Base-by-base conservation (phyloP, 37 sponge, comb jelly and placozoan genomes). In the Geodia barretti region DNA sequence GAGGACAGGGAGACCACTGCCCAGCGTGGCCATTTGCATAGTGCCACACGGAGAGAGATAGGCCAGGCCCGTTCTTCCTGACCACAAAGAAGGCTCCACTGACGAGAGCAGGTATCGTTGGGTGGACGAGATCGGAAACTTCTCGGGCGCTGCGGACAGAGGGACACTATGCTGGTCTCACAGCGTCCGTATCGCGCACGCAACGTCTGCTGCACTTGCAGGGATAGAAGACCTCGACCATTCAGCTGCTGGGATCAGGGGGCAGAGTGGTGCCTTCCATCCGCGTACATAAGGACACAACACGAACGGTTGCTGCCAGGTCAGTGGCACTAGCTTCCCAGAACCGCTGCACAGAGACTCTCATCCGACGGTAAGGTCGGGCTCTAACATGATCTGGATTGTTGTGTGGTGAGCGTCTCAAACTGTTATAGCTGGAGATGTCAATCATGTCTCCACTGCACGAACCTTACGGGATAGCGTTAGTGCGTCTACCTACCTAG, bases 151-250 rank as follows among this genome's bases (percentile, higher is more conserved):
- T 31, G 1, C 7, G 31, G 21, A 60, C 61, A 29, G 24, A 11
- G 1, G 30, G 39, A 1, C 29, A 64, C 17, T 79, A 37, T 64
- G 79, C 79, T 31, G 79, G 68, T n/a, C n/a, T 19, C 79, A 79
- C 5, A 67, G 68, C 21, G 64, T 79, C 47, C 68, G 79, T 8
- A 79, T 79, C 11, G 79, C 68, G 35, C 68, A 41, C 7, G 79
- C 79, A 17, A 79, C 79, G 8, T 25, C 79, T 24, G 79, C 79
- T 32, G 41, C 41, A 26, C 29, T 25, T 23, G 67, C 41, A 2
- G 68, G 68, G 25, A 32, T 79, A 24, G 68, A 67, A 8, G 79
- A 79, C n/a, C 67, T 79, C 68, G 5, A 28, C 25, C n/a, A 79
- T 79, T 19, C 66, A 58, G 21, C 17, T 23, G 1, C 2, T 79